These are phyloP conservation scores for Agapostemon virescens DNA, from an alignment of 2,888 invertebrate genomes.

Conservation along the genomic window DNA sequence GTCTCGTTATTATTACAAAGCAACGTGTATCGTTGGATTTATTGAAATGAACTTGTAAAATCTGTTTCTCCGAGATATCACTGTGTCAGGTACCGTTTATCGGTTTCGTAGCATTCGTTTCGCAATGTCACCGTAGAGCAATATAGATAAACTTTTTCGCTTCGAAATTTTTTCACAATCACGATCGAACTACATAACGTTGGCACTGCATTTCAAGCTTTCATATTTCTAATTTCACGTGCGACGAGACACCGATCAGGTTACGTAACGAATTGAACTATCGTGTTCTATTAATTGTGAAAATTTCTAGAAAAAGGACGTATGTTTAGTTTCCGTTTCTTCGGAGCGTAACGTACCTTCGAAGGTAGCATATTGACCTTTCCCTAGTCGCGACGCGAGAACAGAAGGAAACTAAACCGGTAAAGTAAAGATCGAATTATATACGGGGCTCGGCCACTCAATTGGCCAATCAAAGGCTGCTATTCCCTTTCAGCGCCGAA, in stretches of 20 bases:
- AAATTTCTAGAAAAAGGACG: background rate
- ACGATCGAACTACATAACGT: background rate
- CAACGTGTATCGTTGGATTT: too few relatives aligned
- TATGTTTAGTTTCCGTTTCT: background rate
- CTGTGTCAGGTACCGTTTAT: background rate
- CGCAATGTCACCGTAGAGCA: background rate
- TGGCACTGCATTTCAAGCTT: background rate
- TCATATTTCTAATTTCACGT: background rate
- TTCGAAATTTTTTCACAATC: background rate
- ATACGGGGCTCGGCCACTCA: conserved; percentile 66
- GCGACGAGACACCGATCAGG: background rate
- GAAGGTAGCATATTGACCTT: conserved; percentile 65
- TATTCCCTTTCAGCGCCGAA: conserved; percentile 69
- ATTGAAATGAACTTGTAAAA: too few relatives aligned
- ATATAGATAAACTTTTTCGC: too few relatives aligned
- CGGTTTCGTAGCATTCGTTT: too few relatives aligned
- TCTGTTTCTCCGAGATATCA: background rate
- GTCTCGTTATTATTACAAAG: too few relatives aligned
- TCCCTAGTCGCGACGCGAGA: conserved; percentile 51
- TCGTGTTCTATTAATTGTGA: background rate
- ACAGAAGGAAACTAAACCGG: conserved; percentile 61
- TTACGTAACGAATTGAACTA: background rate
- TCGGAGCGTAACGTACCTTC: conserved; percentile 64
- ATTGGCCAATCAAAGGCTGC: conserved; percentile 70
- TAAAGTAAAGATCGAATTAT: conserved; percentile 73